Base-by-base conservation (phyloP, 2,797 vertebrate species). In the Carduelis carduelis region DNA sequence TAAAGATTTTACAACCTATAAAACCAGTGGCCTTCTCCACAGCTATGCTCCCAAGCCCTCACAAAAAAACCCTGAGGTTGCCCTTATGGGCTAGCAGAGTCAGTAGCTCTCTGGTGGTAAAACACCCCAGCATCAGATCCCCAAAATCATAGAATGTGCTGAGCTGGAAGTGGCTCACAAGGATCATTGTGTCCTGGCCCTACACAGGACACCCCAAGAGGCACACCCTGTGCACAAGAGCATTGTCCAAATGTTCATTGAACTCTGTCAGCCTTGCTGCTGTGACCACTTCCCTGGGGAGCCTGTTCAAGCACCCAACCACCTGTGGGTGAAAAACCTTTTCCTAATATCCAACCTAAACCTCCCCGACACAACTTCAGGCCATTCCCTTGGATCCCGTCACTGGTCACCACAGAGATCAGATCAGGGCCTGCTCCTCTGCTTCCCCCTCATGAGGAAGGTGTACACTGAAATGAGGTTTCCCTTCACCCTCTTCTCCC, bases 21-120 rank as follows among this genome's bases (percentile, higher is more conserved):
- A 59, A 80, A 35, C 1, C 24, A 24, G 14, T 0, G 8, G 2
- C 23, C 15, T 50, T 30, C 70, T 46, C 16, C 27, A 27, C 23
- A 47, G 56, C 11, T 63, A 18, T 5, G 55, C 12, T 43, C 44
- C 14, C 35, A 37, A 37, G 12, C 1, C 16, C 22, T 24, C 34
- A 12, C 13, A 44, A 28, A 14, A 14, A 5, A 1, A 1, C 8
- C 0, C 1, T 18, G 39, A 28, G 2, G 1, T 9, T 44, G 52
- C 15, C 17, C 4, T n/a, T 3, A 16, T 1, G 3, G 23, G 16
- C 24, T 53, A 9, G 50, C 37, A 47, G 32, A 56, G 8, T 7
- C 57, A n/a, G 3, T 0, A 53, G 13, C 32, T 4, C 26, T 20
- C 15, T 0, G 0, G 6, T 7, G 15, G 21, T 0, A 2, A 2